Evolutionary conservation across 1,140 invertebrate genomes (phyloP).

Genomic region (Lordiphosa collinella): DNA sequence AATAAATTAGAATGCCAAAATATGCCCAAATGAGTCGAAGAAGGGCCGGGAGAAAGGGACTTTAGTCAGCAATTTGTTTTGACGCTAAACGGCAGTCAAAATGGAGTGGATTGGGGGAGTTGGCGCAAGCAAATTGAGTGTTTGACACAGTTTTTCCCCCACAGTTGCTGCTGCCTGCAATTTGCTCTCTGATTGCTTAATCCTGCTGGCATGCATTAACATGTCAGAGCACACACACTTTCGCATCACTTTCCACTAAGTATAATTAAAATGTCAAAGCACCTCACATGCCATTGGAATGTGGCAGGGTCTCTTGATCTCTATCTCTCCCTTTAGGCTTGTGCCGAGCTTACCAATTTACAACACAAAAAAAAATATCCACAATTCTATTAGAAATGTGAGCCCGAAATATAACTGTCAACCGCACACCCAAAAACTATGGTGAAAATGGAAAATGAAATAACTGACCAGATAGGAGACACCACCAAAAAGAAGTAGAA

Average conservation of each 20-base stretch:
- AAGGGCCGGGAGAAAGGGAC: background rate
- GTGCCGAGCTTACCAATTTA: no score
- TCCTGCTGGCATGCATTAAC: slow-evolving; percentile 69
- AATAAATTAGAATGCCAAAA: slow-evolving; percentile 71
- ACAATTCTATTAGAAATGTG: no score
- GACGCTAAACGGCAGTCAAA: slow-evolving; percentile 40
- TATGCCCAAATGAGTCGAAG: slow-evolving; percentile 41
- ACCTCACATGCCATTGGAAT: slow-evolving; percentile 28
- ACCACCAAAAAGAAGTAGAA: no score
- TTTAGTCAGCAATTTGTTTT: slow-evolving; percentile 51
- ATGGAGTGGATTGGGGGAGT: slow-evolving; percentile 8
- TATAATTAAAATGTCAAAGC: slow-evolving; percentile 69
- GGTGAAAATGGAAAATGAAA: slow-evolving; percentile 34
- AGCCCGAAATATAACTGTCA: slow-evolving; percentile 21
- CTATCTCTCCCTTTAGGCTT: no score
- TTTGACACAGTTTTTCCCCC: slow-evolving; percentile 34
- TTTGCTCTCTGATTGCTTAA: slow-evolving; percentile 61
- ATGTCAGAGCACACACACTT: slow-evolving; percentile 36
- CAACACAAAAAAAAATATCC: no score
- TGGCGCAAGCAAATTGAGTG: slow-evolving; percentile 44
- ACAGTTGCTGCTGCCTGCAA: background rate
- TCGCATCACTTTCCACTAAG: slow-evolving; percentile 1
- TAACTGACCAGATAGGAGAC: slow-evolving; percentile 32
- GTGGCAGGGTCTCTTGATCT: no score
- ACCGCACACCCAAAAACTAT: slow-evolving; percentile 31